Base-by-base conservation (phyloP, 2,888 invertebrate genomes). In the Dicyrtomina minuta region DNA sequence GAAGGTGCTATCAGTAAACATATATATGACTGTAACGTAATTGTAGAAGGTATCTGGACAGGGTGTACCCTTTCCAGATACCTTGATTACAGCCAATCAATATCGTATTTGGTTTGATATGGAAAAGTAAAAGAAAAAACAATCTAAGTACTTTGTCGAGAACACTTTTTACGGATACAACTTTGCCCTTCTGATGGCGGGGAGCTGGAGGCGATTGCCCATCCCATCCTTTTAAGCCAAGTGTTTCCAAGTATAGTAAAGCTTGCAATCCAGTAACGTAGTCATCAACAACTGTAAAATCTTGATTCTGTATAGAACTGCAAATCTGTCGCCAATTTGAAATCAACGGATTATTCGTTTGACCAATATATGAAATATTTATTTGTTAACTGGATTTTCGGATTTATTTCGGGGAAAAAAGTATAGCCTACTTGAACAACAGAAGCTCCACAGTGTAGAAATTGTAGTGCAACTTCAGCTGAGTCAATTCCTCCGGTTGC, bases 401-500 rank as follows among this genome's bases (percentile, higher is more conserved):
- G n/a, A n/a, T n/a, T n/a, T n/a, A n/a, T n/a, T n/a, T n/a, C n/a
- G n/a, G n/a, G n/a, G n/a, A n/a, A n/a, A n/a, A n/a, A n/a, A n/a
- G n/a, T n/a, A n/a, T n/a, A n/a, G n/a, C n/a, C n/a, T 79, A 93
- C 91, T 87, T 98, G 98, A 0, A 99, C 84, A 0, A 92, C 90
- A 0, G 92, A 89, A 2, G 98, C 96, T 0, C 98, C 99, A 74
- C 93, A 92, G 81, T 93, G 88, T 2, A 99, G 84, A 81, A 95
- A 99, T 83, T 98, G 96, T n/a, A 96, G 82, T 0, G 95, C 92
- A 0, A 91, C 90, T 73, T 98, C 96, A 0, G 98, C 98, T 0
- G 96, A 94, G 83, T 99, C 98, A 20, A 99, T 90, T 0, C 99
- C 99, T 8, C 98, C 98, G 68, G 96, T 95, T 26, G 97, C 98